Conservation (phyloP, 2,888 invertebrate genomes). For the Synanthedon myopaeformis region DNA sequence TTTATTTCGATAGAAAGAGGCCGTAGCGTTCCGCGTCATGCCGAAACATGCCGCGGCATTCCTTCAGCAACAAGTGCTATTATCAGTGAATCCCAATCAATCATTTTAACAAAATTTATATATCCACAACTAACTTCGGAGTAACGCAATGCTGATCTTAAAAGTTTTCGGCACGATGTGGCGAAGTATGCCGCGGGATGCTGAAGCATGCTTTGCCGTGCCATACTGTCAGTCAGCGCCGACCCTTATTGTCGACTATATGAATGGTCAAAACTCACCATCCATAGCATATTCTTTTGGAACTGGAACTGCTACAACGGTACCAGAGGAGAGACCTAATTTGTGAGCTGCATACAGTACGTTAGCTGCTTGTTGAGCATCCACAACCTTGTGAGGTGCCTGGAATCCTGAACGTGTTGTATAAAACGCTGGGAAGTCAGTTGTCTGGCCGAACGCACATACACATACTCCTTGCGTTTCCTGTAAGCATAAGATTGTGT, state of each 20-base stretch:
- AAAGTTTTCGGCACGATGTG: too few species aligned
- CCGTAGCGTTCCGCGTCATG: too few species aligned
- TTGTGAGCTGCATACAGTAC: slow-evolving; percentile 70
- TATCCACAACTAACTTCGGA: too few species aligned
- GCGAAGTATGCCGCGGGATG: too few species aligned
- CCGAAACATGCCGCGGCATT: too few species aligned
- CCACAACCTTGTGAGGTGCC: slow-evolving; percentile 77
- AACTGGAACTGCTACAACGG: slow-evolving; percentile 92
- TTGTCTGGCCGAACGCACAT: slow-evolving; percentile 76
- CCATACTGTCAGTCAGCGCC: background rate
- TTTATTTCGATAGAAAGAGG: too few species aligned
- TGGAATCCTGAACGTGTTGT: slow-evolving; percentile 78
- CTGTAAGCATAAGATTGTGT: slow-evolving; percentile 42
- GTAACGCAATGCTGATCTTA: too few species aligned
- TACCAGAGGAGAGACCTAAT: slow-evolving; percentile 75
- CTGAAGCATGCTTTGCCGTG: too few species aligned
- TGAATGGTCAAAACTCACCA: slow-evolving; percentile 25
- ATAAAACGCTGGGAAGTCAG: slow-evolving; percentile 95
- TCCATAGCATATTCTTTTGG: slow-evolving; percentile 78
- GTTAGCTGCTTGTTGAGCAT: slow-evolving; percentile 77
- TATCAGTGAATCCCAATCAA: too few species aligned
- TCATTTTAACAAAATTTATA: too few species aligned
- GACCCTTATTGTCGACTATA: background rate
- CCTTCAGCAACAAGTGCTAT: too few species aligned
- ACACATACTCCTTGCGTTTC: slow-evolving; percentile 97